Conservation (phyloP, 1,140 invertebrate species). For the Drosophila subobscura region DNA sequence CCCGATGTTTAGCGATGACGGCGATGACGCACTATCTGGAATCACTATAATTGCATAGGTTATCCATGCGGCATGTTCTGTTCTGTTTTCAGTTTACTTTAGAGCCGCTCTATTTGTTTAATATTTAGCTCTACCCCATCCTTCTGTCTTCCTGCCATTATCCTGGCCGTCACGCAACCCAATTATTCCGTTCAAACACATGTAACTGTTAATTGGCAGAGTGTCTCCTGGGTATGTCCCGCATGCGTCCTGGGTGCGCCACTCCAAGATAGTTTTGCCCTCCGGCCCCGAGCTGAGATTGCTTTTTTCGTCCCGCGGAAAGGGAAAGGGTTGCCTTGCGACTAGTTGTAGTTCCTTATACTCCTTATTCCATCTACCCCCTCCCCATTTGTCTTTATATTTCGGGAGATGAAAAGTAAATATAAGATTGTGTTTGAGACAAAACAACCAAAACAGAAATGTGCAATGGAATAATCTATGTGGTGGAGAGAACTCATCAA, state of each 20-base stretch:
- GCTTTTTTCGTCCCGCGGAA: constrained; percentile 33
- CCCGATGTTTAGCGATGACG: constrained; percentile 10
- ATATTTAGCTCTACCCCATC: constrained; percentile 48
- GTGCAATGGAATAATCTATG: constrained; percentile 1
- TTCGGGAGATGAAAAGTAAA: constrained; percentile 38
- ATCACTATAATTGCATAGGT: constrained; percentile 68
- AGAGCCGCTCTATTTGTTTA: constrained; percentile 65
- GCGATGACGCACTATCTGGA: constrained; percentile 72
- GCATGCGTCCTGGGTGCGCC: constrained; percentile 59
- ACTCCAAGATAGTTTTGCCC: constrained; percentile 47
- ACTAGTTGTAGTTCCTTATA: constrained; percentile 26
- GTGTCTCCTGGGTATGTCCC: constrained; percentile 66
- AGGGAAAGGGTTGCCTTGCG: constrained; percentile 45
- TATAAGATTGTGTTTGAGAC: constrained; percentile 1
- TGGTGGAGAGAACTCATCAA: constrained; percentile 4
- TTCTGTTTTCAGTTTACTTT: constrained; percentile 57
- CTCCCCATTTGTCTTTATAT: constrained; percentile 17
- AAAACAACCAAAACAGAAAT: constrained; percentile 28
- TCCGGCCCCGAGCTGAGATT: constrained; percentile 57
- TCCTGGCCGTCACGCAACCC: constrained; percentile 71
- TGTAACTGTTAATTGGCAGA: constrained; percentile 80
- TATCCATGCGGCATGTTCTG: constrained; percentile 23
- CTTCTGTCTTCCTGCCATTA: constrained; percentile 5
- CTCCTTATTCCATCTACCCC: background rate
- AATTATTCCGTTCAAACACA: constrained; percentile 78